These are phyloP conservation scores for Drosophila koepferae DNA, from an alignment of 2,888 invertebrate species.

Conservation along the genomic window DNA sequence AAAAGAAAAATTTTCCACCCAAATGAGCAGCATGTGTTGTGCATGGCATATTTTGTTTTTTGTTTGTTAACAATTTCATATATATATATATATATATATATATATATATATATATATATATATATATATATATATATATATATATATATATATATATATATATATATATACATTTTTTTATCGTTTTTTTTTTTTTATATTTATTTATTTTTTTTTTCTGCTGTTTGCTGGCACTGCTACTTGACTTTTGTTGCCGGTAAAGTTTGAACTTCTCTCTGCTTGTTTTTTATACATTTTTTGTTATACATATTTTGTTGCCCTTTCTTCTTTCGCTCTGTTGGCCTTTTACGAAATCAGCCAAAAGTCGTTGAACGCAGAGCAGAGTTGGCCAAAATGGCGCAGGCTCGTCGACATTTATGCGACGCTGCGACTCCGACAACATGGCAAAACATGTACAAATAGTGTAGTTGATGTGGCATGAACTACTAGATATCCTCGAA, in stretches of 20 bases:
- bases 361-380: constrained; percentile 76
- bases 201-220: constrained; percentile 15
- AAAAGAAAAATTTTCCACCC: constrained; percentile 60
- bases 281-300: constrained; percentile 6
- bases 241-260: constrained; percentile 57
- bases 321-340: constrained; percentile 56
- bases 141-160: constrained; percentile 29
- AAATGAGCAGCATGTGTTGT: constrained; percentile 74
- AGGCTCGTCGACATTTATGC: constrained; percentile 63
- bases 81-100: constrained; percentile 10
- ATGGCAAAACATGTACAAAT: constrained; percentile 11
- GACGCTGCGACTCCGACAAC: constrained; percentile 34
- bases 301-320: constrained; percentile 19
- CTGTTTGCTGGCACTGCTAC: constrained; percentile 46
- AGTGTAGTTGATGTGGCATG: not conserved
- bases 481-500: constrained; percentile 11
- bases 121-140: constrained; percentile 26
- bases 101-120: constrained; percentile 26
- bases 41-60: constrained; percentile 32
- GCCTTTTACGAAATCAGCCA: constrained; percentile 75
- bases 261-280: constrained; percentile 42
- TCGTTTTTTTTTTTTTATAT: constrained; percentile 13
- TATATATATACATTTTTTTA: constrained; percentile 25
- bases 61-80: constrained; percentile 27
- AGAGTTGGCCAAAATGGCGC: constrained; percentile 44